These are phyloP conservation scores for Heliothis peltigera DNA, from an alignment of 2,888 invertebrate species.

Conservation along the genomic window DNA sequence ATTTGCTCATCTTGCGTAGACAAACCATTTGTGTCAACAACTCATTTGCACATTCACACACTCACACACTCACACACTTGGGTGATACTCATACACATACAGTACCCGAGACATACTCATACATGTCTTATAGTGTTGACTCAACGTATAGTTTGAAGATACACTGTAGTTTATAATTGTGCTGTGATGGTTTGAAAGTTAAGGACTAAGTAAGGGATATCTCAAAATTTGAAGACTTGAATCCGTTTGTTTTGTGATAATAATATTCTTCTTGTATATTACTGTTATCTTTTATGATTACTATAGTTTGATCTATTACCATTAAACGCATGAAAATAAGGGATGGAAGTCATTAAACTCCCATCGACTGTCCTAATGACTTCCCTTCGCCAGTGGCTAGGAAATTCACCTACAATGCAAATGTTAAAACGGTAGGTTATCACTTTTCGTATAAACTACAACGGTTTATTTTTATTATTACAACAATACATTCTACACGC, in stretches of 20 bases:
- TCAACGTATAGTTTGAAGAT: constrained; percentile 6
- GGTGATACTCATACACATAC: not conserved
- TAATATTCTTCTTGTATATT: constrained; percentile 1
- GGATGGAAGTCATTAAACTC: no score
- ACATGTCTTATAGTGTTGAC: constrained; percentile 12
- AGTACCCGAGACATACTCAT: constrained; percentile 8
- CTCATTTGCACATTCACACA: constrained; percentile 50
- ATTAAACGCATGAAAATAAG: no score
- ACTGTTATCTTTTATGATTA: no score
- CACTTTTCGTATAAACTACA: no score
- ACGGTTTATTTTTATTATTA: constrained; percentile 1
- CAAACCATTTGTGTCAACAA: constrained; percentile 45
- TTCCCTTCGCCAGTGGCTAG: no score
- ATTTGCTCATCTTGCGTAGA: constrained; percentile 49
- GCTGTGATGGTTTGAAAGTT: constrained; percentile 11
- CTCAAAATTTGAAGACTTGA: not conserved
- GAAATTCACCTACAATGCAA: no score
- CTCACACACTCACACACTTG: not conserved
- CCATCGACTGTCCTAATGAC: no score
- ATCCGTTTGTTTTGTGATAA: not conserved
- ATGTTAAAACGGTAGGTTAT: no score
- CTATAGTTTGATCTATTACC: no score
- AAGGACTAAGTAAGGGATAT: constrained; percentile 21
- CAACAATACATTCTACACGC: not conserved
- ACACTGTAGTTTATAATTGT: constrained; percentile 12